phyloP scores from a whole-genome alignment of 2,797 vertebrate species.

The Myiotriccus ornatus region DNA sequence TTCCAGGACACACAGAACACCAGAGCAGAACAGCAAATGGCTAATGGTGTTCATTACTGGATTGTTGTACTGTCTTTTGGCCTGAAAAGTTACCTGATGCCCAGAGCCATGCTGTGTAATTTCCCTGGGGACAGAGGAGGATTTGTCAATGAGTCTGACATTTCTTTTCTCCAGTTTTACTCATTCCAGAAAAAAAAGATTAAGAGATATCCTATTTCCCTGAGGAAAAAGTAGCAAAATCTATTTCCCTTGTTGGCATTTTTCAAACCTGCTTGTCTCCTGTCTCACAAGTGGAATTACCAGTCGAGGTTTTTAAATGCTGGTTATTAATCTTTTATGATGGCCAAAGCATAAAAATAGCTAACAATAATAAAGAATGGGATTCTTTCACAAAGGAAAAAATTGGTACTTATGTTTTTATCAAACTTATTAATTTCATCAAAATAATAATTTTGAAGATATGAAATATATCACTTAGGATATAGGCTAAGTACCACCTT shows the following conservation, averaged over 20 bases:
- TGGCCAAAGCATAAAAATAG: background rate
- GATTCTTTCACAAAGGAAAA: background rate
- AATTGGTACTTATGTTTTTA: background rate
- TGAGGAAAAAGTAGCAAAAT: constrained; percentile 9
- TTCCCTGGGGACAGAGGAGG: constrained; percentile 1
- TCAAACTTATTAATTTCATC: background rate
- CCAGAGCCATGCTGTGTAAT: background rate
- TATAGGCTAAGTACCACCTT: background rate
- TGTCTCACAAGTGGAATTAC: background rate
- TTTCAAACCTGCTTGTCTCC: background rate
- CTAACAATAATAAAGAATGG: background rate
- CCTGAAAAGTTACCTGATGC: background rate
- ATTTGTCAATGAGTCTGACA: constrained; percentile 11
- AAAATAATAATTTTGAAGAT: background rate
- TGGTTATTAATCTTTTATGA: background rate
- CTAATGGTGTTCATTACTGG: background rate
- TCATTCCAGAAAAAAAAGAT: background rate
- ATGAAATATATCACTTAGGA: background rate
- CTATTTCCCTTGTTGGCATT: background rate
- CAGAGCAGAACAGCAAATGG: background rate
- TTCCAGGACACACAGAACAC: background rate
- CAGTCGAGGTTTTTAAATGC: background rate
- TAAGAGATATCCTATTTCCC: constrained; percentile 21
- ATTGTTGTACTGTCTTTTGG: background rate
- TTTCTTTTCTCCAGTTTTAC: constrained; percentile 10